Percentiles rank a stretch among this genome's conserved stretches.
Conservation (phyloP, 2,888 invertebrate species). For the Andrena haemorrhoa region DNA sequence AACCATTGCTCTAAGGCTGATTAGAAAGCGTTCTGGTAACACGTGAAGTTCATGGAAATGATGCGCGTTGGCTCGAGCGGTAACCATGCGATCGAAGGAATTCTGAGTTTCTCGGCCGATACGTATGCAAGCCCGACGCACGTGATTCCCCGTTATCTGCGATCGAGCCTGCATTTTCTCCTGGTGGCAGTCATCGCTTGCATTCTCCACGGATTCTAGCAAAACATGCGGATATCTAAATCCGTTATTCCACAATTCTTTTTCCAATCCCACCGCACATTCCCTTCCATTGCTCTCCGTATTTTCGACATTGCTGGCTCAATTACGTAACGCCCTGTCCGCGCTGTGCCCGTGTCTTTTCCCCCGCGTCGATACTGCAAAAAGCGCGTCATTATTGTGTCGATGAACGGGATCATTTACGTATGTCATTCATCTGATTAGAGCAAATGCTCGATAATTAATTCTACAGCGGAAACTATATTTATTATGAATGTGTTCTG, state of each 20-base stretch:
- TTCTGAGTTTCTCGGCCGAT: constrained; percentile 43
- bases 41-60: constrained; percentile 52
- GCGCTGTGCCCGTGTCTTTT: constrained; percentile 35
- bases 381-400: too few species aligned
- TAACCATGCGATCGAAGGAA: constrained; percentile 45
- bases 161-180: constrained; percentile 36
- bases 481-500: neutral
- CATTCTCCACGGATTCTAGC: constrained; percentile 45
- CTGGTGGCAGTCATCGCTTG: constrained; percentile 33
- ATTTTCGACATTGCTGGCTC: constrained; percentile 41
- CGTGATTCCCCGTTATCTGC: constrained; percentile 43
- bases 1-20: constrained; percentile 18
- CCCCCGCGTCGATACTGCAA: neutral
- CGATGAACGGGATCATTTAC: too few species aligned
- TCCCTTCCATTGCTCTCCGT: constrained; percentile 29
- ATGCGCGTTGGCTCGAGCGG: constrained; percentile 42
- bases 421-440: too few species aligned
- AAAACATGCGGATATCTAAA: constrained; percentile 11
- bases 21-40: constrained; percentile 51
- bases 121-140: constrained; percentile 15
- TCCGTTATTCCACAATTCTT: constrained; percentile 20
- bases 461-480: too few species aligned
- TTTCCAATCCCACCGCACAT: neutral
- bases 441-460: too few species aligned
- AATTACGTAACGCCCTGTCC: constrained; percentile 44